These are phyloP conservation scores for Hippopotamyrus pictus DNA, from an alignment of 2,797 vertebrate species.

Conservation along the genomic window DNA sequence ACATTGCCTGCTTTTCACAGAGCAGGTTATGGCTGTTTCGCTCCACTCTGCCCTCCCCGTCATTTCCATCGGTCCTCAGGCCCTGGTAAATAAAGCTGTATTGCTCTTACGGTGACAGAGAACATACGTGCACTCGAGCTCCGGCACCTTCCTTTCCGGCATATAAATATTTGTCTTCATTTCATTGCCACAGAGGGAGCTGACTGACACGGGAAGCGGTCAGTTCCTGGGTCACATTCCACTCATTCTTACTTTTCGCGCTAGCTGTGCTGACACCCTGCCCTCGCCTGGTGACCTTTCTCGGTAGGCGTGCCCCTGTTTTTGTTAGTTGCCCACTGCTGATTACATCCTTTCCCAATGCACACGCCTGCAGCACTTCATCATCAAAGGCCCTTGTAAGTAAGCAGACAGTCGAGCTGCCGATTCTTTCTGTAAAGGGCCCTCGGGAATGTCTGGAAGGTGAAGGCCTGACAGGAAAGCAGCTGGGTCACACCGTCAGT, in stretches of 20 bases:
- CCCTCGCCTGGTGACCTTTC: not conserved
- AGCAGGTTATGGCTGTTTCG: not conserved
- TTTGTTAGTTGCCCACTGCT: not conserved
- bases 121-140: not conserved
- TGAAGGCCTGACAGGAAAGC: not conserved
- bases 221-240: not conserved
- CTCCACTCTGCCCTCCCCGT: not conserved
- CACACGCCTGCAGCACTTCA: not conserved
- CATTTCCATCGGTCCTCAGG: not conserved
- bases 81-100: not conserved
- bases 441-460: not conserved
- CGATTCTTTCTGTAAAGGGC: not conserved
- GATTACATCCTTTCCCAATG: not conserved
- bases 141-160: not conserved
- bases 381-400: not conserved
- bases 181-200: not conserved
- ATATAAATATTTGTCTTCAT: not conserved
- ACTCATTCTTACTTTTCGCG: not conserved
- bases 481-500: not conserved
- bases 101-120: not conserved
- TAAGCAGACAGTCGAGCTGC: not conserved
- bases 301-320: not conserved
- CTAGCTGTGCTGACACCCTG: not conserved
- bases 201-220: not conserved
- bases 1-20: not conserved